Base-by-base conservation (phyloP, 2,888 invertebrate species). In the Ommatoiulus sabulosus region DNA sequence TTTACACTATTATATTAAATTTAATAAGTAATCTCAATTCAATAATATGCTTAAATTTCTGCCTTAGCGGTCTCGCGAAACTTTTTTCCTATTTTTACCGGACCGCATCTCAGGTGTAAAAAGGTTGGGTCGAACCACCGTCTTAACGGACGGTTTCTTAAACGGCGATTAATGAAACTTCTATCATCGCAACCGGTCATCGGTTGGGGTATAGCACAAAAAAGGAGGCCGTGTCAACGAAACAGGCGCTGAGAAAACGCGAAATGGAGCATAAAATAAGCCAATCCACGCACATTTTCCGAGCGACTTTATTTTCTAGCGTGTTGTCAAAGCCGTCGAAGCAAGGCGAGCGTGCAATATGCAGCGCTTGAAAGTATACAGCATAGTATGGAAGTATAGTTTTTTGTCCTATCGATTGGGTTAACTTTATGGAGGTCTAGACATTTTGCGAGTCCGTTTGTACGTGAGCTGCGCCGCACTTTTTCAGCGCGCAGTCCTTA, bases 181-280 rank as follows among this genome's bases (percentile, higher is more conserved):
- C 6, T 10, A 1, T 15, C 7, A n/a, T 17, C 7, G 63, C 63
- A 63, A 63, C 63, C 20, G 63, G 63, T 63, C 63, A 63, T 63
- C n/a, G 63, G 7, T 3, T 63, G 1, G 17, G 3, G 6, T 63
- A n/a, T n/a, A 6, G n/a, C 17, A 20, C 5, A 4, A n/a, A 3
- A n/a, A 17, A 63, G n/a, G n/a, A 63, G n/a, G 63, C 17, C 4
- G n/a, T n/a, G 63, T 63, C 63, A 63, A 63, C 63, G n/a, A 63
- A 63, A n/a, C 6, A 63, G 48, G 48, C 7, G 7, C 8, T 48
- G 12, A 48, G 48, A 48, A 48, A 48, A 48, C 48, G 48, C 6
- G n/a, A 63, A 63, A 63, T 63, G 63, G 63, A 20, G 63, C 63
- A 63, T 63, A 63, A n/a, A 63, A 63, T n/a, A 63, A 17, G 15